Base-by-base conservation (phyloP, 2,888 invertebrate species). In the Achlya flavicornis region DNA sequence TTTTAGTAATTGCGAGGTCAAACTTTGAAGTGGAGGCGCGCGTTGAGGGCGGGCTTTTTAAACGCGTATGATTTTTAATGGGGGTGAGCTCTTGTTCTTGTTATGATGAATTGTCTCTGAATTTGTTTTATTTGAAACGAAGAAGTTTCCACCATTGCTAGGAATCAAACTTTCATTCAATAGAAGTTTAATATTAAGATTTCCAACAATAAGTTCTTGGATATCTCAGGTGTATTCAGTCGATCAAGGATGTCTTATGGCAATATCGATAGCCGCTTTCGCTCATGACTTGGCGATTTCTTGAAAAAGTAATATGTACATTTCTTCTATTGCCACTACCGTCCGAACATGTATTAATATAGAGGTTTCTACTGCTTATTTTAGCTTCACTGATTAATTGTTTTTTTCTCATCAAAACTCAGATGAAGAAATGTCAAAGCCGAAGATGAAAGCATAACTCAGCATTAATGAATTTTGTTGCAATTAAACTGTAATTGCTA, bases 1-100 rank as follows among this genome's bases (percentile, higher is more conserved):
- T 93, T 93, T 92, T 91, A 90, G 91, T 92, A 92, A 93, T 92
- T 93, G 92, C 91, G 90, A 88, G 91, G 90, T 91, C 91, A 91
- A 91, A 91, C 89, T 92, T 91, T 89, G 84, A 84, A 92, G 89
- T 87, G 87, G 79, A 78, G 84, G 85, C 83, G 83, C 84, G 84
- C 87, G 81, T 77, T 79, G 79, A 81, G 73, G 81, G 79, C 80
- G 81, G 80, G 78, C 79, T 83, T 87, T 89, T 89, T 81, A 80
- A 87, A 83, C 86, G 85, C 86, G 84, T 87, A 88, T 82, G 85
- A 87, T 86, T 88, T 87, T 88, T 89, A 88, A 87, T 87, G 81
- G 84, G 78, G 71, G 53, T 48, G 48, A 76, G 70, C 68, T 73
- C 74, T 67, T 71, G 69, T 74, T 79, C 79, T 77, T 78, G 66